Conservation (phyloP, 1,140 invertebrate genomes). For the Microplitis demolitor region DNA sequence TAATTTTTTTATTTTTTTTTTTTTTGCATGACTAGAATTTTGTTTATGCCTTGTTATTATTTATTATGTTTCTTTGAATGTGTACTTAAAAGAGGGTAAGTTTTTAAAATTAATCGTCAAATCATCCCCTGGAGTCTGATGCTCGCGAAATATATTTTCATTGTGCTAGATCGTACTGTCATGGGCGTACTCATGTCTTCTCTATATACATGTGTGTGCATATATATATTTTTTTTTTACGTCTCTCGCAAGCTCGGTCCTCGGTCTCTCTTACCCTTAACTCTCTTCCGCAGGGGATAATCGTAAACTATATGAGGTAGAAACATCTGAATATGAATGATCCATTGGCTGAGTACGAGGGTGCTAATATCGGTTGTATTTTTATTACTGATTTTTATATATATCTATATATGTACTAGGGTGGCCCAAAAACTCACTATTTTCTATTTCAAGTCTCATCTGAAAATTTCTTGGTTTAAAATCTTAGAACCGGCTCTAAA, state of each 20-base stretch:
- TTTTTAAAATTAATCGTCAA: conserved; percentile 47
- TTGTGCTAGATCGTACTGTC: conserved; percentile 34
- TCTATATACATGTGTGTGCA: conserved; percentile 19
- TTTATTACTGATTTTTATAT: background rate
- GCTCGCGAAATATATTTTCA: conserved; percentile 36
- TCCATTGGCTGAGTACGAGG: background rate
- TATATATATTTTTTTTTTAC: conserved; percentile 38
- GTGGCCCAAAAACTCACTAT: too few relatives aligned
- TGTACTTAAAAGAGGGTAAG: conserved; percentile 27
- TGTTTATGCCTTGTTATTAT: conserved; percentile 20
- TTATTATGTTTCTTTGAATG: background rate
- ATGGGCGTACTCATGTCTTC: conserved; percentile 39
- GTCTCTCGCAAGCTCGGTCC: too few relatives aligned
- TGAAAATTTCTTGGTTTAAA: too few relatives aligned
- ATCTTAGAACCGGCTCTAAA: too few relatives aligned
- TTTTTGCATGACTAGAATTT: conserved; percentile 42
- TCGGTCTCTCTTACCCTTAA: too few relatives aligned
- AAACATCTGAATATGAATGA: conserved; percentile 47
- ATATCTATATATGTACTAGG: too few relatives aligned
- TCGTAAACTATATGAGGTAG: conserved; percentile 55
- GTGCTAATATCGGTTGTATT: conserved; percentile 8
- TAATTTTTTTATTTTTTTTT: too few relatives aligned
- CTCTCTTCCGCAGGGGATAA: conserved; percentile 42
- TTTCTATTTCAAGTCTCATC: too few relatives aligned
- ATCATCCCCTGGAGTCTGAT: conserved; percentile 44